phyloP scores from a whole-genome alignment of 2,113 vertebrate species.

The Melanerpes formicivorus region DNA sequence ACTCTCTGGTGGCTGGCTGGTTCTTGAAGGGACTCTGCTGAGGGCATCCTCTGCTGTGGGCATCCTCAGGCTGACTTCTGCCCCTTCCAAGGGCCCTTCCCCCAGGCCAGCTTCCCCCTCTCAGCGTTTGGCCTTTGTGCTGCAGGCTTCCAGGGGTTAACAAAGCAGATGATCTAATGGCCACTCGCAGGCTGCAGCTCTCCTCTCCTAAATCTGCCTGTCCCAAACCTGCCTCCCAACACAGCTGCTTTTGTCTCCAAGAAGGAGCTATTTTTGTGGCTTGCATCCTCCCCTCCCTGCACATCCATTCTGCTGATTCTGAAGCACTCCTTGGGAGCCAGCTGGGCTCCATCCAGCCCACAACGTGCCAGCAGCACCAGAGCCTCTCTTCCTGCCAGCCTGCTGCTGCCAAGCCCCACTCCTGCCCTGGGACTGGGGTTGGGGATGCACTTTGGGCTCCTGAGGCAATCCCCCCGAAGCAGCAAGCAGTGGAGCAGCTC shows the following conservation, averaged over 20 bases:
- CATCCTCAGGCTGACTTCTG: background rate
- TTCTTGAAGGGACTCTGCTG: background rate
- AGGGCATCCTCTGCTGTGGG: background rate
- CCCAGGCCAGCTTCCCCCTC: background rate
- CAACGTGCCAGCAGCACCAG: background rate
- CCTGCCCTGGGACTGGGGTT: background rate
- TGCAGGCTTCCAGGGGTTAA: background rate
- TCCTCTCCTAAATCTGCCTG: background rate
- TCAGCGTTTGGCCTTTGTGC: background rate
- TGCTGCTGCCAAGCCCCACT: background rate
- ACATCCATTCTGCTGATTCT: background rate
- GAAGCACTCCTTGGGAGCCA: background rate
- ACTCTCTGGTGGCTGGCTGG: background rate
- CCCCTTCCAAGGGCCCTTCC: background rate
- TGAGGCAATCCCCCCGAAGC: slow-evolving; percentile 26
- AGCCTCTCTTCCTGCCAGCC: background rate
- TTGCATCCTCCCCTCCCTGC: background rate
- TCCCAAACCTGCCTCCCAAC: background rate
- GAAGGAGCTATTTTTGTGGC: background rate
- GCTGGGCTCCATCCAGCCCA: background rate
- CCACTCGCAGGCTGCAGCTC: background rate
- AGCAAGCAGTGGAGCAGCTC: background rate
- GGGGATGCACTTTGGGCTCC: background rate
- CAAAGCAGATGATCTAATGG: background rate
- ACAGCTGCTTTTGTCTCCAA: background rate